These are phyloP conservation scores for Manduca sexta DNA, from an alignment of 1,140 invertebrate genomes.

Conservation along the genomic window DNA sequence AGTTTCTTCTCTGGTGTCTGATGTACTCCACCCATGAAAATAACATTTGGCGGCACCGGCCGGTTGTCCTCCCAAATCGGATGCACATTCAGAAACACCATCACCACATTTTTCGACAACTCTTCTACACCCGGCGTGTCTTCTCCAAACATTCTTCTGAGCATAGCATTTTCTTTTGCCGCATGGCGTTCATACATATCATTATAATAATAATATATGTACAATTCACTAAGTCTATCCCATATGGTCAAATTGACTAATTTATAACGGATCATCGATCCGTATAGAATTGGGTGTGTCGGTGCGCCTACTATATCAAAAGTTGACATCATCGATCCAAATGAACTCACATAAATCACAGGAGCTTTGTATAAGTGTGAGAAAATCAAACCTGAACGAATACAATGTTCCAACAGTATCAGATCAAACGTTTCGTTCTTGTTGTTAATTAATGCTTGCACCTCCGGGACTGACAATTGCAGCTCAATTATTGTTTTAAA, in stretches of 20 bases:
- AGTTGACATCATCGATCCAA: constrained; percentile 7
- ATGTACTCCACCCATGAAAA: constrained; percentile 71
- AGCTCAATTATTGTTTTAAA: constrained; percentile 3
- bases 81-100: constrained; percentile 73
- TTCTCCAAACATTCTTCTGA: constrained; percentile 48
- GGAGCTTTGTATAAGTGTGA: constrained; percentile 32
- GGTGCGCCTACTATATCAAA: constrained; percentile 16
- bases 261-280: constrained; percentile 3
- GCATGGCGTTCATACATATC: neutral
- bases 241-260: constrained; percentile 20
- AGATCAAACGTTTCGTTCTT: constrained; percentile 30
- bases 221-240: constrained; percentile 38
- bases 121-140: constrained; percentile 50
- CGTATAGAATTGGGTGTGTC: constrained; percentile 19
- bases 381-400: constrained; percentile 15
- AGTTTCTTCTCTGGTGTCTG: constrained; percentile 45
- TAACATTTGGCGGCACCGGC: constrained; percentile 62
- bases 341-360: constrained; percentile 33
- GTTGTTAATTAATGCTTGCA: constrained; percentile 24
- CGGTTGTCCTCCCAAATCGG: constrained; percentile 58
- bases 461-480: constrained; percentile 22
- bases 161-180: constrained; percentile 10
- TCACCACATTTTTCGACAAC: constrained; percentile 62
- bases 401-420: constrained; percentile 24
- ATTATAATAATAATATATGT: constrained; percentile 14